Evolutionary conservation across 2,888 invertebrate species (phyloP).

Genomic region (Seira musarum): DNA sequence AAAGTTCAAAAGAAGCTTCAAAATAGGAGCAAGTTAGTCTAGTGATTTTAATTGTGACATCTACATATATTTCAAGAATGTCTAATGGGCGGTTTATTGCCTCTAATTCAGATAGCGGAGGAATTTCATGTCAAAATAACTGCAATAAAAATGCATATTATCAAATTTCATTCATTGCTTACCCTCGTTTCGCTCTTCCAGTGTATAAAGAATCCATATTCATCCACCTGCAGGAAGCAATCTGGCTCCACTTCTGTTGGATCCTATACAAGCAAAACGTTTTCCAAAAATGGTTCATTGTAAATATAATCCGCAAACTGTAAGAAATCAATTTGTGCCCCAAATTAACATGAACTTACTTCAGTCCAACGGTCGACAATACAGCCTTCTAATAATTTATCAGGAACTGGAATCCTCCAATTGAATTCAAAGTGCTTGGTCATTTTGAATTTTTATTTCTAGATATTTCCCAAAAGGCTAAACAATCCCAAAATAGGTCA

Average conservation of each 20-base stretch:
- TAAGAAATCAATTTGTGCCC: background rate
- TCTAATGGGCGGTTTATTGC: too few relatives aligned
- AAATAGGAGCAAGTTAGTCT: slow-evolving; percentile 12
- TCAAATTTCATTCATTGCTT: slow-evolving; percentile 71
- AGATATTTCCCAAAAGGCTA: too few relatives aligned
- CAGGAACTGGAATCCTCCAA: slow-evolving; percentile 97
- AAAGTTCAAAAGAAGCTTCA: too few relatives aligned
- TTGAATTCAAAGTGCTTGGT: slow-evolving; percentile 99
- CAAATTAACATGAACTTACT: too few relatives aligned
- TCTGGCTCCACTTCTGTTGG: slow-evolving; percentile 90
- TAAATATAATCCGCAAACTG: background rate
- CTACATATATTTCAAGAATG: slow-evolving; percentile 6
- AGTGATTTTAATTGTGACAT: background rate
- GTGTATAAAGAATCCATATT: slow-evolving; percentile 98
- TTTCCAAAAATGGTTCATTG: slow-evolving; percentile 1
- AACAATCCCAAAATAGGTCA: too few relatives aligned
- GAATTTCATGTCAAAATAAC: too few relatives aligned
- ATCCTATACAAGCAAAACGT: slow-evolving; percentile 75
- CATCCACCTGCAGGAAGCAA: slow-evolving; percentile 94
- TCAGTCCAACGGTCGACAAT: slow-evolving; percentile 98
- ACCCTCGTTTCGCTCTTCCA: slow-evolving; percentile 98
- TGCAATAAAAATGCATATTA: too few relatives aligned
- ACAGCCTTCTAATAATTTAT: slow-evolving; percentile 87
- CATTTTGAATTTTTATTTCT: too few relatives aligned
- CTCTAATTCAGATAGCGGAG: too few relatives aligned